These are phyloP conservation scores for Caenorhabditis remanei DNA, from an alignment of 1,140 invertebrate genomes.

Conservation along the genomic window DNA sequence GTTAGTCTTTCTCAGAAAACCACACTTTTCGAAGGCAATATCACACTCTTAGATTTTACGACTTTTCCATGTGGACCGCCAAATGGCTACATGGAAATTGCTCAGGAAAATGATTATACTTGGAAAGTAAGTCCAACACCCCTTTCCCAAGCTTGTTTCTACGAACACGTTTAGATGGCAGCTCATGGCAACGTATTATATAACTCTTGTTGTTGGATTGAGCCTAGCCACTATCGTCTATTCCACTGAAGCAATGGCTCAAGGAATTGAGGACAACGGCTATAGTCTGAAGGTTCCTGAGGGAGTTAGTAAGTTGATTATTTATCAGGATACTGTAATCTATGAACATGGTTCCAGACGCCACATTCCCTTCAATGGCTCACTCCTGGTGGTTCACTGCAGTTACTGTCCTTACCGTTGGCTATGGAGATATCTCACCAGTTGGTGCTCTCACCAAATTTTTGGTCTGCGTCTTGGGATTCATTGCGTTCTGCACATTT, in stretches of 20 bases:
- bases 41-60: conserved; percentile 65
- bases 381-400: conserved; percentile 70
- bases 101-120: conserved; percentile 69
- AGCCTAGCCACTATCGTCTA: conserved; percentile 67
- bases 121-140: conserved; percentile 63
- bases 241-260: conserved; percentile 47
- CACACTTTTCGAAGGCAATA: neutral
- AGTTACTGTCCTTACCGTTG: conserved; percentile 67
- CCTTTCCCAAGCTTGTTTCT: neutral
- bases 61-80: conserved; percentile 69
- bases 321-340: neutral
- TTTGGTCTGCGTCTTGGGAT: conserved; percentile 67
- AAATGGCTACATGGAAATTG: conserved; percentile 72
- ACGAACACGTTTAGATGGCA: conserved; percentile 59
- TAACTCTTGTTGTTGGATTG: conserved; percentile 69
- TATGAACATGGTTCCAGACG: neutral
- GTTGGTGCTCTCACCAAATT: conserved; percentile 68
- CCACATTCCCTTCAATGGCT: conserved; percentile 49
- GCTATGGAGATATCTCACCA: conserved; percentile 72
- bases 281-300: neutral
- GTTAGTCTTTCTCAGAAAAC: neutral
- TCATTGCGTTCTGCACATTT: conserved; percentile 70
- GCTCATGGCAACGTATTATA: conserved; percentile 70
- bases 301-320: conserved; percentile 14
- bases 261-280: conserved; percentile 16